Conservation (phyloP, 2,797 vertebrate species). For the Sphenodon punctatus region DNA sequence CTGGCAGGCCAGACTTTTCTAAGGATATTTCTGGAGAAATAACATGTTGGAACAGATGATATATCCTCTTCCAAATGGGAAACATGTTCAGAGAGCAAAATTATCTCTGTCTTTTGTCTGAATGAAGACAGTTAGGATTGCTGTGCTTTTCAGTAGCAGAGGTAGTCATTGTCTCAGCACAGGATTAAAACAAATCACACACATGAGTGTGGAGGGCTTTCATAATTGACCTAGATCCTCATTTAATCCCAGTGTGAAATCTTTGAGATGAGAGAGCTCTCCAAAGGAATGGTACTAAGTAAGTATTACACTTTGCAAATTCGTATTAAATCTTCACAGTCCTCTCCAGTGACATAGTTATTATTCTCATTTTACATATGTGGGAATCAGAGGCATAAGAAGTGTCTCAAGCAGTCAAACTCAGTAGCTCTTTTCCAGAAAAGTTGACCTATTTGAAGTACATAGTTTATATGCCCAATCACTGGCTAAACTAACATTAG, state of each 20-base stretch:
- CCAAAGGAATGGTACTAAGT: too few relatives aligned
- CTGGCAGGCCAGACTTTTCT: not conserved
- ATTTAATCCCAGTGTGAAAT: not conserved
- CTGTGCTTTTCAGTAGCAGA: not conserved
- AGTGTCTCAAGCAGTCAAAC: too few relatives aligned
- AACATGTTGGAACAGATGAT: not conserved
- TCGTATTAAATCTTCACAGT: too few relatives aligned
- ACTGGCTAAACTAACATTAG: too few relatives aligned
- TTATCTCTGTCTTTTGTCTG: not conserved
- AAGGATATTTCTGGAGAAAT: rapidly evolving
- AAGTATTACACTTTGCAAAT: too few relatives aligned
- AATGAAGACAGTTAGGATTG: not conserved
- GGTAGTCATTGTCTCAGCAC: not conserved
- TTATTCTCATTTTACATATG: too few relatives aligned
- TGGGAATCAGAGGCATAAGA: too few relatives aligned
- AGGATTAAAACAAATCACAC: not conserved
- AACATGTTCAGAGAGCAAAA: rapidly evolving
- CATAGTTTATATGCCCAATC: too few relatives aligned
- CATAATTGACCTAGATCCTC: not conserved
- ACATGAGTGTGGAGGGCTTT: rapidly evolving
- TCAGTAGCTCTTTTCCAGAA: too few relatives aligned
- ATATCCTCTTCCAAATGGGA: not conserved
- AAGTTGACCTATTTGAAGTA: too few relatives aligned
- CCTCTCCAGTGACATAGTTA: too few relatives aligned
- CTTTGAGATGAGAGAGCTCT: rapidly evolving